Base-by-base conservation (phyloP, 2,888 invertebrate genomes). In the Agriopis marginaria region DNA sequence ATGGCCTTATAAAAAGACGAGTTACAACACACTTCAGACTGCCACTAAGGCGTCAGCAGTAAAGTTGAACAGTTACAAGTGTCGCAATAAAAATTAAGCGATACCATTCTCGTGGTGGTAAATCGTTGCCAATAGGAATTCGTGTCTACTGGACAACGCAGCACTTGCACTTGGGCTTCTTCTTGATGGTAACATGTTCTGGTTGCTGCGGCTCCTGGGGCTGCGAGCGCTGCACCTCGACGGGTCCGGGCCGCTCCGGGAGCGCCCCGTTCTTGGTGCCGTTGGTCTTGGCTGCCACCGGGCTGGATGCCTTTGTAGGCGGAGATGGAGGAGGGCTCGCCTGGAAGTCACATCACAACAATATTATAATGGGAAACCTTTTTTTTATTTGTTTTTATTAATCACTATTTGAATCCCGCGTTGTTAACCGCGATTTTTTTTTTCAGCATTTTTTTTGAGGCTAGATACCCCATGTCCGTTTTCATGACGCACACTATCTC, bases 161-260 rank as follows among this genome's bases (percentile, higher is more conserved):
- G 95, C 98, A 98, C 92, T 97, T 97, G 96, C 98, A 98, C 95
- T 98, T 98, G 93, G 97, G 97, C 95, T 98, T 98, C 96, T 98
- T 98, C 95, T 98, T 98, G 88, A 98, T 96, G 88, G 97, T 97
- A 86, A 98, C 97, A 91, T 97, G 98, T 91, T 98, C 98, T 77
- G 98, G 97, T 91, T 98, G 97, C 84, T 95, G 95, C 62, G 97
- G 97, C 86, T 97, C 97, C 82, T 96, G 97, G 72, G 96, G 96
- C 81, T 97, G 96, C 71, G 96, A 95, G 77, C 96, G 96, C 79
- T 97, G 96, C 72, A 97, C 96, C 83, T 96, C 96, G 71, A 97
- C 95, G 54, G 94, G 93, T 9, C 95, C 96, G 63, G 95, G 79
- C 76, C 88, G 87, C 71, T 89, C 88, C 71, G 82, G 83, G 66